Conservation (phyloP, 2,797 vertebrate species). For the Orestias chungarensis region DNA sequence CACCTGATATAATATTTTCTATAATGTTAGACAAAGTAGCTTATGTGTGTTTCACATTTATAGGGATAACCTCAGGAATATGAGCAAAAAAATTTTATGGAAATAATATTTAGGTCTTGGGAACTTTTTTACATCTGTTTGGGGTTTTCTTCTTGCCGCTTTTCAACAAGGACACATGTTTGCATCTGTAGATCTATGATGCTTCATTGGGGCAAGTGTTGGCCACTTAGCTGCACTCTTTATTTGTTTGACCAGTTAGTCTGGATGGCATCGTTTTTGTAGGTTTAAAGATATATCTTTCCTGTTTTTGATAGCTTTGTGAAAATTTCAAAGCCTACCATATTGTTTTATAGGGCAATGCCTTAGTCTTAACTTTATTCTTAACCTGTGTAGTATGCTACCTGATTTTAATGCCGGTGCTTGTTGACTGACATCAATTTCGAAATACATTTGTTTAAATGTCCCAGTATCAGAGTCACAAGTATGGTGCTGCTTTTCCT, state of each 20-base stretch:
- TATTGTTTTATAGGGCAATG: neutral
- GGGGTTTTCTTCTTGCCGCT: too few relatives aligned
- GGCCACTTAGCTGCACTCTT: neutral
- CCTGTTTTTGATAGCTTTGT: neutral
- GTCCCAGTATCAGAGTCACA: too few relatives aligned
- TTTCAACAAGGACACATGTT: neutral
- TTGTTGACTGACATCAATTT: too few relatives aligned
- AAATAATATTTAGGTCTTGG: too few relatives aligned
- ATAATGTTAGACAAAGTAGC: constrained; percentile 34
- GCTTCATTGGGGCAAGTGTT: neutral
- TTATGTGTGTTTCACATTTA: neutral
- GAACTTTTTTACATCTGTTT: too few relatives aligned
- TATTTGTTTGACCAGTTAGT: neutral
- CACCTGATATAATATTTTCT: constrained; percentile 18
- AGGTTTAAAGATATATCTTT: neutral
- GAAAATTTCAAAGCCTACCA: neutral
- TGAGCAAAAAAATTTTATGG: neutral
- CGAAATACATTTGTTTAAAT: too few relatives aligned
- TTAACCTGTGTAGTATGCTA: neutral
- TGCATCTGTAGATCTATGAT: neutral
- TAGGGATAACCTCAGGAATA: neutral
- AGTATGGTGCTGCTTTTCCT: too few relatives aligned
- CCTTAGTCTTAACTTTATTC: neutral
- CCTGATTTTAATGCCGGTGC: too few relatives aligned
- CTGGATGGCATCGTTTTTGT: neutral